These are phyloP conservation scores for Zootoca vivipara DNA, from an alignment of 2,113 vertebrate genomes.

Conservation along the genomic window DNA sequence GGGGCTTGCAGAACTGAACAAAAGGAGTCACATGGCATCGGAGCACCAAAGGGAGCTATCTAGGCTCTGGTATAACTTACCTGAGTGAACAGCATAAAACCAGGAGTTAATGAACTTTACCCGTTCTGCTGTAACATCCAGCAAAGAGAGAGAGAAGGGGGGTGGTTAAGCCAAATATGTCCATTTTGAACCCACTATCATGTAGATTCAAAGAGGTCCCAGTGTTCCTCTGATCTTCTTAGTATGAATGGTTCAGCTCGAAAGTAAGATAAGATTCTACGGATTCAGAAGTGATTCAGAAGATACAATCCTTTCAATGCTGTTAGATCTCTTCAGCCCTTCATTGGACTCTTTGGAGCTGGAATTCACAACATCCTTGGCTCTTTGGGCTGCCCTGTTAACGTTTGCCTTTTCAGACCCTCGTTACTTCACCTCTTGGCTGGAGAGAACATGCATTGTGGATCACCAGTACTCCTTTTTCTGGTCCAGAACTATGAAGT, in stretches of 20 bases:
- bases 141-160: not conserved
- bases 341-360: not conserved
- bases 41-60: not conserved
- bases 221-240: too few relatives aligned
- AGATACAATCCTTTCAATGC: not conserved
- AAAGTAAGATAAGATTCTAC: not conserved
- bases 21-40: not conserved
- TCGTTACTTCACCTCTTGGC: constrained; percentile 51
- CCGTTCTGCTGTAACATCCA: not conserved
- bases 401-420: constrained; percentile 38
- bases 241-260: not conserved
- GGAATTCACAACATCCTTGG: not conserved
- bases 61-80: not conserved
- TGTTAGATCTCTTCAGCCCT: not conserved
- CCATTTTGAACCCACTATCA: not conserved
- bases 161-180: not conserved
- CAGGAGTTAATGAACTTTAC: not conserved
- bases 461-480: constrained; percentile 67
- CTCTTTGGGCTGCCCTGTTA: constrained; percentile 20
- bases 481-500: constrained; percentile 61
- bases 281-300: not conserved
- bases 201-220: not conserved
- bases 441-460: constrained; percentile 55
- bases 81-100: not conserved
- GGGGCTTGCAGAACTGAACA: not conserved